Conservation (phyloP, 1,140 invertebrate genomes). For the Mizuhopecten yessoensis region DNA sequence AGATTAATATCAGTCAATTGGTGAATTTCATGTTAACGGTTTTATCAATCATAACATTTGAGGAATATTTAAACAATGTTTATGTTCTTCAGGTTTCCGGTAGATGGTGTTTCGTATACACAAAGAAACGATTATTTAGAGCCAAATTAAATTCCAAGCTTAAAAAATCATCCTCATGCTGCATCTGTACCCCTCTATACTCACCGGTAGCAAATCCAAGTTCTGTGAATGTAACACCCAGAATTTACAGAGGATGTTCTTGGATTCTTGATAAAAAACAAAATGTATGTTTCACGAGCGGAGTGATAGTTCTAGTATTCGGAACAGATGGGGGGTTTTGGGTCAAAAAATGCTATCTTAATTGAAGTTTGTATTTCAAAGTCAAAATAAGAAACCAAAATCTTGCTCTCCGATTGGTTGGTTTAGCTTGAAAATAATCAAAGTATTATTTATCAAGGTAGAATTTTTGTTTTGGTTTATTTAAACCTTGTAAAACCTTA, state of each 20-base stretch:
- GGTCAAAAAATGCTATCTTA: no score
- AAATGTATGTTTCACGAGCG: no score
- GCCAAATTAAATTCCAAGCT: background rate
- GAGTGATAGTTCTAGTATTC: no score
- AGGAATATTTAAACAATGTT: slow-evolving; percentile 9
- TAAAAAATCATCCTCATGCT: background rate
- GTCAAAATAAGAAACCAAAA: no score
- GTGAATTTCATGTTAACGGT: background rate
- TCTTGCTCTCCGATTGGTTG: no score
- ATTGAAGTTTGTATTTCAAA: no score
- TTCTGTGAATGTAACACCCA: background rate
- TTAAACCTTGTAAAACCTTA: no score
- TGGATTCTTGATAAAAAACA: no score
- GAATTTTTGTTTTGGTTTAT: no score
- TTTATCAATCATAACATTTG: background rate
- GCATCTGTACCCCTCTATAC: background rate
- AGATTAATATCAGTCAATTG: slow-evolving; percentile 17
- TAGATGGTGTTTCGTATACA: background rate
- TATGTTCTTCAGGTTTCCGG: background rate
- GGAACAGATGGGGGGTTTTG: no score
- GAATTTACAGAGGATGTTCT: background rate
- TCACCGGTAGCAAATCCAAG: background rate
- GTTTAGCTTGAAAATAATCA: no score
- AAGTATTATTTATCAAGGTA: no score
- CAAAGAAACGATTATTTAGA: background rate